phyloP scores from a whole-genome alignment of 2,888 invertebrate genomes.

The Agelastica alni region DNA sequence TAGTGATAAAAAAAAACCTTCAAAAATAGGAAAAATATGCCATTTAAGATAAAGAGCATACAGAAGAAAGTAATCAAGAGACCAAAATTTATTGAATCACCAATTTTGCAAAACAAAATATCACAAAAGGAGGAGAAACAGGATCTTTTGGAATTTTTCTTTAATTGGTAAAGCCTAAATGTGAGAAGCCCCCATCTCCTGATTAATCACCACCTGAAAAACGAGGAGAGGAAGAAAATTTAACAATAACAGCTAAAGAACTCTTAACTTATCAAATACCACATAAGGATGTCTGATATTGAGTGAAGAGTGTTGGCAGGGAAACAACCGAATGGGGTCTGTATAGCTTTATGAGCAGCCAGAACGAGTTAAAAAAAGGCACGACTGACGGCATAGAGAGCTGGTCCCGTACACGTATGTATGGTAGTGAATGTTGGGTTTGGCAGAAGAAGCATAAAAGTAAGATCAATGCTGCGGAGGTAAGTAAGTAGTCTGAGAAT shows the following conservation, averaged over 20 bases:
- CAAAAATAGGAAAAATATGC: conserved; percentile 55
- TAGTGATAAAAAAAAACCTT: conserved; percentile 51
- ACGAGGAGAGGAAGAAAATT: conserved; percentile 38
- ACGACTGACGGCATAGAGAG: no score
- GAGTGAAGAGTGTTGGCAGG: no score
- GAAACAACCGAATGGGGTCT: no score
- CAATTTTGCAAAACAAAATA: conserved; percentile 29
- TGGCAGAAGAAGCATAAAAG: no score
- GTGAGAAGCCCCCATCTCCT: conserved; percentile 21
- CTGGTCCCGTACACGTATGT: no score
- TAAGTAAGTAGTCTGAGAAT: no score
- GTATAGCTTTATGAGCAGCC: no score
- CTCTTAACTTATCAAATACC: conserved; percentile 71
- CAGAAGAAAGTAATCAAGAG: conserved; percentile 60
- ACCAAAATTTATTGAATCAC: conserved; percentile 61
- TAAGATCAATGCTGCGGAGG: no score
- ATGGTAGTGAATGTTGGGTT: no score
- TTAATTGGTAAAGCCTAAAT: conserved; percentile 33
- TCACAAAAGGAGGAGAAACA: conserved; percentile 30
- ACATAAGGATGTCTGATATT: conserved; percentile 69
- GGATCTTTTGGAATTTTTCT: conserved; percentile 49
- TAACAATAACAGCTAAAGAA: conserved; percentile 59
- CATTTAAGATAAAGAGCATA: conserved; percentile 56
- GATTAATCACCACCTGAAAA: conserved; percentile 22
- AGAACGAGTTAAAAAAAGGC: no score